These are phyloP conservation scores for Amia ocellicauda DNA, from an alignment of 2,113 vertebrate species.

Conservation along the genomic window DNA sequence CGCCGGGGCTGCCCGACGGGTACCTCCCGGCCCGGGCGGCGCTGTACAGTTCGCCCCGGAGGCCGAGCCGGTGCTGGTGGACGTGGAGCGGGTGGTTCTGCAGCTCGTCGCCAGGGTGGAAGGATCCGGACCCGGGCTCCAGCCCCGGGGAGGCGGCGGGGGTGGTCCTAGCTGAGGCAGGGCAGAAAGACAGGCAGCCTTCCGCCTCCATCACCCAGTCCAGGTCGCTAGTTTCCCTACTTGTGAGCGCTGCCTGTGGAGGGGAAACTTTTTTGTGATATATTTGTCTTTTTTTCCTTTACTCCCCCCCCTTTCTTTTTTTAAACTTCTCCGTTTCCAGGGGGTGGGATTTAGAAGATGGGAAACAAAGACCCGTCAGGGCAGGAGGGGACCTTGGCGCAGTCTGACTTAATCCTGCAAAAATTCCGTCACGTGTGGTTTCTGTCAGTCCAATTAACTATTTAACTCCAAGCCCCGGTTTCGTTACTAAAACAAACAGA, in stretches of 20 bases:
- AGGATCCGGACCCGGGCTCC: constrained; percentile 56
- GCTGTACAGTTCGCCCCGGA: constrained; percentile 59
- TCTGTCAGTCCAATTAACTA: constrained; percentile 57
- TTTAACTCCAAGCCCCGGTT: constrained; percentile 54
- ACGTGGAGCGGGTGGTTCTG: constrained; percentile 56
- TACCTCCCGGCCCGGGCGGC: constrained; percentile 50
- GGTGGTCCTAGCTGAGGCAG: constrained; percentile 58
- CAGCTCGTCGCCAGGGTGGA: constrained; percentile 55
- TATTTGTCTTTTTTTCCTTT: too few relatives aligned
- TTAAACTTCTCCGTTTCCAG: constrained; percentile 56
- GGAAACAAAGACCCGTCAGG: constrained; percentile 69
- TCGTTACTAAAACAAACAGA: constrained; percentile 41
- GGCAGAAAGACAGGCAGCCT: constrained; percentile 68
- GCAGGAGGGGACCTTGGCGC: constrained; percentile 27
- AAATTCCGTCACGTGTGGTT: constrained; percentile 65
- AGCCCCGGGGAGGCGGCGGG: constrained; percentile 53
- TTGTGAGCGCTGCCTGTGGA: constrained; percentile 44
- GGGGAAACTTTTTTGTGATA: constrained; percentile 46
- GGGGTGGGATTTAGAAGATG: constrained; percentile 72
- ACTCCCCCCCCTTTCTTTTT: too few relatives aligned
- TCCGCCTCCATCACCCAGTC: constrained; percentile 71
- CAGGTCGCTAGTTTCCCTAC: constrained; percentile 38
- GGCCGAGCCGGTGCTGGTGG: constrained; percentile 54
- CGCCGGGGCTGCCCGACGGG: constrained; percentile 39
- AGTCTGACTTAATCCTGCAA: constrained; percentile 62